Evolutionary conservation across 1,140 invertebrate genomes (phyloP).

Genomic region (Microplitis mediator): DNA sequence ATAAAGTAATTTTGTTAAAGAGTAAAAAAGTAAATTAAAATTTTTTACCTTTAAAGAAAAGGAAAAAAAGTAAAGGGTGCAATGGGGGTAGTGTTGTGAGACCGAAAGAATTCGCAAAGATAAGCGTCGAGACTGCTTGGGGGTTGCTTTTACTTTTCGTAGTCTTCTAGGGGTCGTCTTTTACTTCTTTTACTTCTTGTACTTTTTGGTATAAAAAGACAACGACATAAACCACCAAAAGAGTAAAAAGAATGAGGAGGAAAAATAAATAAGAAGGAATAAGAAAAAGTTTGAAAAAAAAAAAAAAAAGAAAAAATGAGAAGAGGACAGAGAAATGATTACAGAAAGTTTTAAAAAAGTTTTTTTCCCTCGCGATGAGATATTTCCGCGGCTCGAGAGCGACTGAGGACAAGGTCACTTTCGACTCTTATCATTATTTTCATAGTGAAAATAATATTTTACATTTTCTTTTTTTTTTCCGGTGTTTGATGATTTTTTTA

Average conservation of each 20-base stretch:
- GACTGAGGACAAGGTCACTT: neutral
- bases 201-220: too few relatives aligned
- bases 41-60: neutral
- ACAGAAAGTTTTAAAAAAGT: conserved; percentile 2
- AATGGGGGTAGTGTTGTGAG: neutral
- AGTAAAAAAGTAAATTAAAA: too few relatives aligned
- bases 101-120: conserved; percentile 9
- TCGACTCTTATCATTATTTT: neutral
- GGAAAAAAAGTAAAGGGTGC: neutral
- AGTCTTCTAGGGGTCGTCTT: neutral
- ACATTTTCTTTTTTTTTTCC: neutral
- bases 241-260: neutral
- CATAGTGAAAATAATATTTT: too few relatives aligned
- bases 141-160: neutral
- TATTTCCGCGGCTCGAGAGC: neutral
- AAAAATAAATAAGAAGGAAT: neutral
- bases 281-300: neutral
- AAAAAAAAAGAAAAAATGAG: neutral
- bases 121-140: conserved; percentile 8
- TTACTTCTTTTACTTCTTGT: neutral
- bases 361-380: conserved; percentile 1
- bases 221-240: too few relatives aligned
- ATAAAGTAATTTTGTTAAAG: neutral
- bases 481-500: too few relatives aligned
- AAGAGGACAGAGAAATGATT: conserved; percentile 1